These are phyloP conservation scores for Halocynthia aurantium DNA, from an alignment of 23 tunicate species.

Conservation along the genomic window DNA sequence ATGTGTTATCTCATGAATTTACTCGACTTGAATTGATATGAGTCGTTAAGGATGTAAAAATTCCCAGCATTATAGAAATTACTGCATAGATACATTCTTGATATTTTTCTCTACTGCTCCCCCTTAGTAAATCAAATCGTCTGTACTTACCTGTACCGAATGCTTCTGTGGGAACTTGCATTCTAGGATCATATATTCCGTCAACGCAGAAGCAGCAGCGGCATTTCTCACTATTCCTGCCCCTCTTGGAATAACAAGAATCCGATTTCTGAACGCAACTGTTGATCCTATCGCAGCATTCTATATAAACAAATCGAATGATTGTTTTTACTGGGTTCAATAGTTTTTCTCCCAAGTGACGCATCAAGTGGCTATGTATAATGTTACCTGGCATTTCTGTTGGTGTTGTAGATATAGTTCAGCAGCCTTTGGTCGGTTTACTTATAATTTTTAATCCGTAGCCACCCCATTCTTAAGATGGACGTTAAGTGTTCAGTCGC, in stretches of 20 bases:
- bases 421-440: too few relatives aligned
- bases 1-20: too few relatives aligned
- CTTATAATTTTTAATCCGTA: too few relatives aligned
- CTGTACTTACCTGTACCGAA: constrained; percentile 8
- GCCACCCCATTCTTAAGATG: too few relatives aligned
- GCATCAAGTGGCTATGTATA: too few relatives aligned
- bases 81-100: not conserved
- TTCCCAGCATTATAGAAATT: too few relatives aligned
- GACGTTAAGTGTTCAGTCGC: too few relatives aligned
- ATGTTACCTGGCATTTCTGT: too few relatives aligned
- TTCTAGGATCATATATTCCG: constrained; percentile 32
- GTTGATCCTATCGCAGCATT: too few relatives aligned
- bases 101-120: not conserved
- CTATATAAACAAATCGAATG: not conserved
- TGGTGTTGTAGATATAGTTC: too few relatives aligned
- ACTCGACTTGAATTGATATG: too few relatives aligned
- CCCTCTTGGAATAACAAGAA: constrained; percentile 11
- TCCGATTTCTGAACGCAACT: constrained; percentile 26
- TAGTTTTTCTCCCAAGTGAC: not conserved
- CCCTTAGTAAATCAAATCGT: not conserved
- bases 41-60: too few relatives aligned
- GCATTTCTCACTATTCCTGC: constrained; percentile 8
- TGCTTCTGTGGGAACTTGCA: constrained; percentile 43
- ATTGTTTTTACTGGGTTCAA: not conserved
- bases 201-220: not conserved